These are phyloP conservation scores for Parus major DNA, from an alignment of 2,113 vertebrate genomes.

Conservation along the genomic window DNA sequence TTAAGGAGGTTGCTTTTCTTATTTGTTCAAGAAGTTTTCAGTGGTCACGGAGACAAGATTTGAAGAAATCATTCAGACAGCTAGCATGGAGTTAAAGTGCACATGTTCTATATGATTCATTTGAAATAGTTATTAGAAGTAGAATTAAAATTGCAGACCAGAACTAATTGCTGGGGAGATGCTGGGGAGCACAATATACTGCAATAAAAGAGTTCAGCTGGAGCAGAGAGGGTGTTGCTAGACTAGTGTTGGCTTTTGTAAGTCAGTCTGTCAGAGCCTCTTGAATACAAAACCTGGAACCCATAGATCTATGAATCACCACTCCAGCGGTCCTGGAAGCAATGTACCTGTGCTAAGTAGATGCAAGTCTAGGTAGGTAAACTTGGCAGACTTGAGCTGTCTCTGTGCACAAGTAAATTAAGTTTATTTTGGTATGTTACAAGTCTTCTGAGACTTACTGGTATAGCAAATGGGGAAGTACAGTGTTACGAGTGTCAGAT, in stretches of 20 bases:
- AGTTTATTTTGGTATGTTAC: background rate
- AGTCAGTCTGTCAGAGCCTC: background rate
- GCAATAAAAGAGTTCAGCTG: background rate
- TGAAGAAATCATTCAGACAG: background rate
- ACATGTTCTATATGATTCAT: rapidly evolving
- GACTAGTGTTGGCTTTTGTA: background rate
- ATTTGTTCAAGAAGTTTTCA: background rate
- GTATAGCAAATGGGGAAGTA: background rate
- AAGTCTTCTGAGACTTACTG: background rate
- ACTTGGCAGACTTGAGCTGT: background rate
- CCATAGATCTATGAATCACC: background rate
- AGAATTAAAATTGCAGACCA: background rate
- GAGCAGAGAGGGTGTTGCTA: background rate
- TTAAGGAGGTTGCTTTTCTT: background rate
- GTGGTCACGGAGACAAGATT: background rate
- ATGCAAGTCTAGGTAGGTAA: background rate
- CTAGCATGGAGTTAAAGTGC: background rate
- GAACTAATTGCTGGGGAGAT: background rate
- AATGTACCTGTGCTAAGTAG: background rate
- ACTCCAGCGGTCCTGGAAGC: background rate
- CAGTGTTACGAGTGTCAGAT: background rate
- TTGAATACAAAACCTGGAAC: background rate
- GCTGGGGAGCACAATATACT: background rate
- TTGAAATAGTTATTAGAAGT: background rate
- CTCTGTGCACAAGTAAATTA: background rate